Percentiles rank a stretch among this genome's conserved stretches.
phyloP scores from a whole-genome alignment of 2,888 invertebrate species.

The Drosophila emarginata region DNA sequence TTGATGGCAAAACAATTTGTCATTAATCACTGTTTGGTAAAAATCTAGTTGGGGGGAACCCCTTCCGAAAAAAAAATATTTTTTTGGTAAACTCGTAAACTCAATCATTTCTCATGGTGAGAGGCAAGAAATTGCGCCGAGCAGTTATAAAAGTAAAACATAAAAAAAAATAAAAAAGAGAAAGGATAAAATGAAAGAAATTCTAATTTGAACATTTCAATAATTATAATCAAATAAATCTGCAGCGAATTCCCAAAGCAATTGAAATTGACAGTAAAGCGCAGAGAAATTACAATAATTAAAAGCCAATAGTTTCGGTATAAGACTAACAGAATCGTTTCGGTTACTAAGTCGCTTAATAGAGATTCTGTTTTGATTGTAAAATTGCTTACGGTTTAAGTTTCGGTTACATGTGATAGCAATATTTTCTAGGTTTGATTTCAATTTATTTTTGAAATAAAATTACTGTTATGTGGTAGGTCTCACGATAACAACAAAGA shows the following conservation, averaged over 20 bases:
- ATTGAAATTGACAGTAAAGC: too few species aligned
- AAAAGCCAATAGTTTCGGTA: too few species aligned
- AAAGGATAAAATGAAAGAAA: not conserved
- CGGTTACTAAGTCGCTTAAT: too few species aligned
- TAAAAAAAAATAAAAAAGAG: not conserved
- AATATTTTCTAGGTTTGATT: too few species aligned
- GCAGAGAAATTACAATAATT: too few species aligned
- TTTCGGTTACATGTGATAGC: too few species aligned
- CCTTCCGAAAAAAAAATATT: not conserved
- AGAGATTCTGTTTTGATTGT: too few species aligned
- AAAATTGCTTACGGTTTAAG: too few species aligned
- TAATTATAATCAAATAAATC: not conserved
- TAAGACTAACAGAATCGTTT: too few species aligned
- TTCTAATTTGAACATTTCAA: conserved; percentile 1
- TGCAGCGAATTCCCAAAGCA: not conserved
- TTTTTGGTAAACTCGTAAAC: not conserved
- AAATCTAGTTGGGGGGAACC: conserved; percentile 35
- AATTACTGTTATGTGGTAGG: too few species aligned
- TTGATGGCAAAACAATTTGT: conserved; percentile 68
- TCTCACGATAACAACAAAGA: too few species aligned
- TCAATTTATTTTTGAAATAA: too few species aligned
- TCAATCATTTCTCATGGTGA: not conserved
- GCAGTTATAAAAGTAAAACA: conserved; percentile 1
- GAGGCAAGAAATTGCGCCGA: not conserved
- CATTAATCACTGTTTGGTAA: conserved; percentile 66